Conservation (phyloP, 2,888 invertebrate genomes). For the Chloroclystis v-ata region DNA sequence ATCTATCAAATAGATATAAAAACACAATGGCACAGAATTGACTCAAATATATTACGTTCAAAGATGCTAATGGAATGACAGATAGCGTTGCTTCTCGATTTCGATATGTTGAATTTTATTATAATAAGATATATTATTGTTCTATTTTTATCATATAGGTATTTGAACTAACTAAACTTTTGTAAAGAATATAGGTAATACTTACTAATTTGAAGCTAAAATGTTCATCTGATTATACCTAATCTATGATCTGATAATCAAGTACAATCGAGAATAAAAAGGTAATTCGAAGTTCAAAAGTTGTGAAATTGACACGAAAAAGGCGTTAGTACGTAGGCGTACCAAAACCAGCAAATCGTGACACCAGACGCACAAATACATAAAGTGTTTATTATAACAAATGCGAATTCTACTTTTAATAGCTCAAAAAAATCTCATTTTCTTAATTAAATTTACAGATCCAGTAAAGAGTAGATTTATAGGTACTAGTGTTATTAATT, state of each 20-base stretch:
- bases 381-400: too few relatives aligned
- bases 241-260: neutral
- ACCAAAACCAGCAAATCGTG: conserved; percentile 23
- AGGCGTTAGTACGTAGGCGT: conserved; percentile 39
- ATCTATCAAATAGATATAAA: conserved; percentile 28
- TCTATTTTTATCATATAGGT: too few relatives aligned
- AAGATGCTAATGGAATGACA: conserved; percentile 15
- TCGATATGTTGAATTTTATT: too few relatives aligned
- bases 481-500: too few relatives aligned
- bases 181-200: too few relatives aligned
- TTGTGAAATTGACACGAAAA: conserved; percentile 39
- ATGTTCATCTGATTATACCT: neutral
- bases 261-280: conserved; percentile 31
- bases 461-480: too few relatives aligned
- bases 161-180: too few relatives aligned
- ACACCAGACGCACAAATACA: conserved; percentile 19
- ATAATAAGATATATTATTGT: too few relatives aligned
- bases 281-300: conserved; percentile 23
- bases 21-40: conserved; percentile 23
- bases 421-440: too few relatives aligned
- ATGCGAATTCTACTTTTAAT: too few relatives aligned
- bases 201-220: too few relatives aligned
- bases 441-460: too few relatives aligned
- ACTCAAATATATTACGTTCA: conserved; percentile 23
- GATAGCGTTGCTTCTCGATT: conserved; percentile 18